Conservation (phyloP, 2,888 invertebrate species). For the Trilocha varians region DNA sequence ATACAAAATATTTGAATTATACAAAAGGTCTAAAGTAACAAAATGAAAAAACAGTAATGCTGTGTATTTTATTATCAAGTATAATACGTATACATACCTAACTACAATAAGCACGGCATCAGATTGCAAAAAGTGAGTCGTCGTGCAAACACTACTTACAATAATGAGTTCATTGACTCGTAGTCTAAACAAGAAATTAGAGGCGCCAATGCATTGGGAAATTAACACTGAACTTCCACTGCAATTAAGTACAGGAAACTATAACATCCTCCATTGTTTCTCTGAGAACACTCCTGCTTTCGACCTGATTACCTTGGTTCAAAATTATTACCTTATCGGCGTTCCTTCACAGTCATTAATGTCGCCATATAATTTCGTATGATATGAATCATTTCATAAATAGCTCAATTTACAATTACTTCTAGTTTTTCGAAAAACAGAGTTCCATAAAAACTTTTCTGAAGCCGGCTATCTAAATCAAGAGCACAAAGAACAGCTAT, state of each 20-base stretch:
- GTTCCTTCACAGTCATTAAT: too few species aligned
- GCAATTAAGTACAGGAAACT: conserved; percentile 15
- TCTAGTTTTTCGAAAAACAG: too few species aligned
- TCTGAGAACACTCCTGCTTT: background rate
- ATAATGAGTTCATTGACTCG: conserved; percentile 46
- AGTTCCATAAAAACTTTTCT: too few species aligned
- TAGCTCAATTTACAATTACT: too few species aligned
- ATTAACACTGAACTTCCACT: conserved; percentile 23
- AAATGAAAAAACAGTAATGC: too few species aligned
- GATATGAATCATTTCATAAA: too few species aligned
- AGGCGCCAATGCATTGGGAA: conserved; percentile 46
- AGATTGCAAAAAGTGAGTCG: conserved; percentile 54
- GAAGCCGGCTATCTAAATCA: too few species aligned
- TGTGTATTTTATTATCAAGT: background rate
- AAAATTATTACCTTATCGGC: conserved; percentile 13
- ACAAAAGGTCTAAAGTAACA: too few species aligned
- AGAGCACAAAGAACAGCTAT: conserved; percentile 2
- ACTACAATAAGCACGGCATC: conserved; percentile 47
- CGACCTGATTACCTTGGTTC: conserved; percentile 1
- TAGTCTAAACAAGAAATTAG: conserved; percentile 39
- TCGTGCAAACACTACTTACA: conserved; percentile 53
- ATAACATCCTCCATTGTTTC: background rate
- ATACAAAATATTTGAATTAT: too few species aligned
- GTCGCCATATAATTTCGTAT: too few species aligned
- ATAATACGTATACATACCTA: too few species aligned